Base-by-base conservation (phyloP, 2,888 invertebrate species). In the Rapana venosa region DNA sequence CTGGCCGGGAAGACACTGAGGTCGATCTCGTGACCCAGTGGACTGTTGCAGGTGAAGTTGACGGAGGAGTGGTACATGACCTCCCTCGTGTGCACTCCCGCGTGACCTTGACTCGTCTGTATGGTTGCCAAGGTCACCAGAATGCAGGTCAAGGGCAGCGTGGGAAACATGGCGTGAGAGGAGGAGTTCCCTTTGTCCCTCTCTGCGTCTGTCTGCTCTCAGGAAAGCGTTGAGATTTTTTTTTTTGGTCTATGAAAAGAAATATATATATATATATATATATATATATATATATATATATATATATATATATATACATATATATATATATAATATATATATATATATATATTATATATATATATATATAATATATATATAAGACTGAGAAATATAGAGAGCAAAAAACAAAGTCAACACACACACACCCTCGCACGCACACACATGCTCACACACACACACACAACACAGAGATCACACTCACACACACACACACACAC, bases 41-140 rank as follows among this genome's bases (percentile, higher is more conserved):
- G 87, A 17, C 81, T 30, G 36, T 79, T 30, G 36, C 91, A 91
- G 56, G 90, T 87, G 17, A 91, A 66, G n/a, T 90, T 91, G 66
- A 91, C 89, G 0, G 89, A 56, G 22, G 81, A 32, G 20, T 91
- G 90, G 74, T 91, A 91, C 36, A 87, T 58, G 26, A 85, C 90
- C 13, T 90, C 77, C n/a, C 88, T 86, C 11, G 47, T 77, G n/a
- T 66, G 35, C 17, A 35, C 77, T 30, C 47, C 22, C 47, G 2
- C 8, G 47, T 47, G 47, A 47, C 83, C 87, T 47, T 79, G 36
- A 58, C 74, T 74, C 20, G 15, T n/a, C 35, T 22, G 61, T 20
- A 66, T 15, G 22, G 88, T 86, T 66, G 86, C 88, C 61, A 88
- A 30, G 87, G 74, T 66, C 58, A 90, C 86, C 84, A 86, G 35